Evolutionary conservation across 2,797 vertebrate genomes (phyloP), one percentile per base, ranked within the genome.

Genomic region (Holocentrus rufus): DNA sequence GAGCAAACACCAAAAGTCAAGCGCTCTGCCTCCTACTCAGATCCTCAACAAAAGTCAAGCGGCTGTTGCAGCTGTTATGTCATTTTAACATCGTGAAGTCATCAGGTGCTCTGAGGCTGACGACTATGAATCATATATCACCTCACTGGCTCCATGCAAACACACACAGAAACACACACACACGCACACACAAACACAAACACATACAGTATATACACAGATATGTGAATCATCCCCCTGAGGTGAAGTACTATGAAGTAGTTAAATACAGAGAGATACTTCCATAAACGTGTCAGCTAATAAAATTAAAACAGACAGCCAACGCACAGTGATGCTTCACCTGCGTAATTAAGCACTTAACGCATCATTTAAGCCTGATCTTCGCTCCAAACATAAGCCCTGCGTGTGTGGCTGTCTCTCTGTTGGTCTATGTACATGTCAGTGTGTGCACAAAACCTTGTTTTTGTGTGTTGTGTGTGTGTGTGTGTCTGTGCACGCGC

Each of bases 241-340:
- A 85, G 85, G 77, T 57, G 60, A 86, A 55, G 58, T 69, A 42
- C 60, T 11, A 64, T 69, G 67, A 80, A 58, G 57, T 23, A 72
- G 56, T 72, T 74, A 75, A 65, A 47, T 70, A 57, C 69, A 59
- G 53, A 52, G 58, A 85, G 63, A 75, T 80, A 76, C 75, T 76
- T 79, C 72, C 66, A 86, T 78, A 69, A 86, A 84, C 31, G 50
- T 81, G 84, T 63, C 73, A 47, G 66, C 77, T 88, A 85, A 89
- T 88, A 67, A 79, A 87, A 90, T 91, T 74, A 83, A 85, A 90
- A 81, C 77, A 85, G 83, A 84, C 88, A 90, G 82, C 74, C 77
- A 83, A 79, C 25, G 30, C 77, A 85, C 74, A 46, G 75, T 25
- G 74, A 89, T 82, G 85, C 81, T 86, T 85, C 83, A 90, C 85